Evolutionary conservation across 2,797 vertebrate species (phyloP).

Genomic region (Gymnocypris eckloni): DNA sequence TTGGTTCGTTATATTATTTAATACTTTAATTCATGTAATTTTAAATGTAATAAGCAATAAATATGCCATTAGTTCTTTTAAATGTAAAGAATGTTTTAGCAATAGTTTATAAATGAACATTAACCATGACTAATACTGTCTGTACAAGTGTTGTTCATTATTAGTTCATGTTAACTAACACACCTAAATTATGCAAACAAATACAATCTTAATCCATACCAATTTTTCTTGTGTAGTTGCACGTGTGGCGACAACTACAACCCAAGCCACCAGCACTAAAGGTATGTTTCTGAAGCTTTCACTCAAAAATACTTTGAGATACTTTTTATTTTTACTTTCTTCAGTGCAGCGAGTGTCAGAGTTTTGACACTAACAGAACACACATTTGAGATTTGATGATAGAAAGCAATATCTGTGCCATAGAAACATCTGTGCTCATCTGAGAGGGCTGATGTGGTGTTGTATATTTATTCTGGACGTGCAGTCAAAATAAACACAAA

Average conservation of each 20-base stretch:
- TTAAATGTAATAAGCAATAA: background rate
- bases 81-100: background rate
- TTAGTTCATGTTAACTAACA: background rate
- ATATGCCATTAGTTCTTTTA: background rate
- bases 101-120: background rate
- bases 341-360: background rate
- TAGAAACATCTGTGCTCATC: background rate
- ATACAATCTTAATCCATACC: background rate
- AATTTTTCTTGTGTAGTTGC: conserved; percentile 4
- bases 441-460: background rate
- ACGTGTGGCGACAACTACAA: background rate
- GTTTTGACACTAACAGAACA: background rate
- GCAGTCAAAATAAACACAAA: conserved; percentile 38
- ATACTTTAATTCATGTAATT: background rate
- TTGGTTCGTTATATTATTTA: background rate
- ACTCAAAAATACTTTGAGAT: background rate
- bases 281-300: conserved; percentile 39
- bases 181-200: background rate
- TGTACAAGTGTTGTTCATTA: background rate
- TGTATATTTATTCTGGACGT: conserved; percentile 10
- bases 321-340: background rate
- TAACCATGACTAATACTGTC: background rate
- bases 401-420: background rate
- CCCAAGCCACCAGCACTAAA: conserved; percentile 18
- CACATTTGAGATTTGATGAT: background rate